Percentiles rank a stretch among this genome's conserved stretches.
These are phyloP conservation scores for Hemaris fuciformis DNA, from an alignment of 2,888 invertebrate genomes.

Conservation along the genomic window DNA sequence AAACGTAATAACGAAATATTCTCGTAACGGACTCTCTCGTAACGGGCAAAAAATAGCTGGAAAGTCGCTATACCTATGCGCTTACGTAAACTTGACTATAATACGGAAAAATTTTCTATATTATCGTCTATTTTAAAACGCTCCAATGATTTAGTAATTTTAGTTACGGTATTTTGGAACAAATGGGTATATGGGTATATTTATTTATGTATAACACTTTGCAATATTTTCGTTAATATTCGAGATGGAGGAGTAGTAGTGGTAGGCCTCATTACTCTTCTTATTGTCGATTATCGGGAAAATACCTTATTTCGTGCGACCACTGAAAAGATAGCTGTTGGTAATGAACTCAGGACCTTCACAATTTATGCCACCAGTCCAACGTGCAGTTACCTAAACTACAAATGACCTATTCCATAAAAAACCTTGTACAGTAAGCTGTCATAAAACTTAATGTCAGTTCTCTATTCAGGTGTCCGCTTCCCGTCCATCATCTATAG, in stretches of 20 bases:
- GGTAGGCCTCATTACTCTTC: no score
- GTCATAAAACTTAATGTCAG: background rate
- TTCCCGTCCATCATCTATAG: background rate
- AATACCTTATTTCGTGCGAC: no score
- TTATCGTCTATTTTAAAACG: background rate
- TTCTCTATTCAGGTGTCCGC: background rate
- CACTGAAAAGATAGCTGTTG: no score
- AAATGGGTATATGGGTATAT: no score
- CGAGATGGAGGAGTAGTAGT: no score
- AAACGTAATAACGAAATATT: constrained; percentile 40
- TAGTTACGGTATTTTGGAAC: background rate
- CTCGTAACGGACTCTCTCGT: constrained; percentile 30
- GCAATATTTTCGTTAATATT: no score
- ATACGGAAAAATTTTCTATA: constrained; percentile 11
- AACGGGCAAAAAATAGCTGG: constrained; percentile 45
- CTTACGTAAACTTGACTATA: constrained; percentile 30
- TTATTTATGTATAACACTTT: no score
- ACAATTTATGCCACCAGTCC: no score
- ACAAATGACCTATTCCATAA: background rate
- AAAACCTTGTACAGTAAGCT: constrained; percentile 1
- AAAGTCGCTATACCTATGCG: constrained; percentile 32
- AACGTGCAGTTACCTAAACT: background rate
- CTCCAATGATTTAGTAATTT: background rate
- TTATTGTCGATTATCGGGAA: no score
- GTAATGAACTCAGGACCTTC: no score